Evolutionary conservation across 1,140 invertebrate genomes (phyloP).

Genomic region (Atta texana): DNA sequence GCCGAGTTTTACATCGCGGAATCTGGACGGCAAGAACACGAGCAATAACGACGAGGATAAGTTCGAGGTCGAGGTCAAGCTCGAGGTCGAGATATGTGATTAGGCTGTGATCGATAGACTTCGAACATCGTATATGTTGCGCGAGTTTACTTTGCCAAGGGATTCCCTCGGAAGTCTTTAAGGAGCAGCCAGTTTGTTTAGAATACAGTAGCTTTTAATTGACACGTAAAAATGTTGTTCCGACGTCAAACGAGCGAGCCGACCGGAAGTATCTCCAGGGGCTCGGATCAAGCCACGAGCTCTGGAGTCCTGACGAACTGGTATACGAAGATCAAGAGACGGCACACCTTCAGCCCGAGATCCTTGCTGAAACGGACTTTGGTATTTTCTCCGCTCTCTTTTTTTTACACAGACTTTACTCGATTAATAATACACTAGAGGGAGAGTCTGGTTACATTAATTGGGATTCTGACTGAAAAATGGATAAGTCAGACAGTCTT

Average conservation of each 20-base stretch:
- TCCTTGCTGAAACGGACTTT: constrained; percentile 84
- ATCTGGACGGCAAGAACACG: not conserved
- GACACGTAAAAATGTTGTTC: constrained; percentile 75
- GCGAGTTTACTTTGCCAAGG: not conserved
- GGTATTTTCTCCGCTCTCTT: constrained; percentile 73
- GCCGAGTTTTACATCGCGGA: not conserved
- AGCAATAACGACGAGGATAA: not conserved
- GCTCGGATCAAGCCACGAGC: constrained; percentile 78
- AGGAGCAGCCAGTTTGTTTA: not conserved
- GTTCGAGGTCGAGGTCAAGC: not conserved
- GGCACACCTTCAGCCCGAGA: constrained; percentile 83
- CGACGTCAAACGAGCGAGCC: constrained; percentile 82
- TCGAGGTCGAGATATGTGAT: not conserved
- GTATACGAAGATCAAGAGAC: constrained; percentile 85
- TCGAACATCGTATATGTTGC: not conserved
- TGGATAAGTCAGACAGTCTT: not conserved
- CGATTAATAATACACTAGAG: too few relatives aligned
- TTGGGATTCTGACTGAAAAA: too few relatives aligned
- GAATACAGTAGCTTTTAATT: not conserved
- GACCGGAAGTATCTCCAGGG: constrained; percentile 70
- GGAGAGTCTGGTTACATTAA: too few relatives aligned
- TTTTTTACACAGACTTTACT: not conserved
- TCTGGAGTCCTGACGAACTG: constrained; percentile 82
- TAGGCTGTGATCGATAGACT: not conserved
- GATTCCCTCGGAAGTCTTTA: not conserved